A percentile compares a stretch with the other conserved stretches of the same genome.
Conservation (phyloP, 1,140 invertebrate genomes). For the Pinna nobilis region DNA sequence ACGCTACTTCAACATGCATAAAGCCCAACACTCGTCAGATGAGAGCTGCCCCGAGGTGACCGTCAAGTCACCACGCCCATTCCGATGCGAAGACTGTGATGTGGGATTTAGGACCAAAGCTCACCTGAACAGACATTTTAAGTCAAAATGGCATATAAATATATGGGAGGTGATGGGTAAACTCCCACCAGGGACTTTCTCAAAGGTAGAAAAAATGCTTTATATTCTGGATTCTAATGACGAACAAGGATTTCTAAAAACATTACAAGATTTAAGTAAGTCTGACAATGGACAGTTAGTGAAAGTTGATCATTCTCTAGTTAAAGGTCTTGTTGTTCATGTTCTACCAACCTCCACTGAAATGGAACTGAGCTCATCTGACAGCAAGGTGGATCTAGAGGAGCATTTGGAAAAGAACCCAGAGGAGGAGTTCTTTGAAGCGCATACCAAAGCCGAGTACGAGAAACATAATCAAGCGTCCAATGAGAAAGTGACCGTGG, state of each 20-base stretch:
- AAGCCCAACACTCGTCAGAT: slow-evolving; percentile 49
- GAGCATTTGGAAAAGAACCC: background rate
- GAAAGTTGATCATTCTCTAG: slow-evolving; percentile 6
- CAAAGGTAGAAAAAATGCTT: slow-evolving; percentile 92
- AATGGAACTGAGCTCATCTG: background rate
- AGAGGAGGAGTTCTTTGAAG: no score
- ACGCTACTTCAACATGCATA: slow-evolving; percentile 77
- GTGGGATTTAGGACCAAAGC: slow-evolving; percentile 97
- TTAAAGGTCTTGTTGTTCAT: background rate
- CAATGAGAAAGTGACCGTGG: slow-evolving; percentile 52
- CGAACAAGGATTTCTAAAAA: slow-evolving; percentile 92
- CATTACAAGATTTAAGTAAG: no score
- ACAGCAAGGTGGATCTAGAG: background rate
- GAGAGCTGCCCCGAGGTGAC: slow-evolving; percentile 71
- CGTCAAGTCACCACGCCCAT: slow-evolving; percentile 86
- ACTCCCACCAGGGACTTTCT: slow-evolving; percentile 95
- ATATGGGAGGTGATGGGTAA: slow-evolving; percentile 94
- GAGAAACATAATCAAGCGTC: slow-evolving; percentile 34
- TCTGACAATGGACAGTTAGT: no score
- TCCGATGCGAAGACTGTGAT: slow-evolving; percentile 94
- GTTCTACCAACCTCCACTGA: background rate
- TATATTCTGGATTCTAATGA: slow-evolving; percentile 89
- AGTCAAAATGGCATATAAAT: slow-evolving; percentile 98
- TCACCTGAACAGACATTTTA: slow-evolving; percentile 95
- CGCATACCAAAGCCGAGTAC: slow-evolving; percentile 22